Base-by-base conservation (phyloP, 2,888 invertebrate species). In the Agrochola macilenta region DNA sequence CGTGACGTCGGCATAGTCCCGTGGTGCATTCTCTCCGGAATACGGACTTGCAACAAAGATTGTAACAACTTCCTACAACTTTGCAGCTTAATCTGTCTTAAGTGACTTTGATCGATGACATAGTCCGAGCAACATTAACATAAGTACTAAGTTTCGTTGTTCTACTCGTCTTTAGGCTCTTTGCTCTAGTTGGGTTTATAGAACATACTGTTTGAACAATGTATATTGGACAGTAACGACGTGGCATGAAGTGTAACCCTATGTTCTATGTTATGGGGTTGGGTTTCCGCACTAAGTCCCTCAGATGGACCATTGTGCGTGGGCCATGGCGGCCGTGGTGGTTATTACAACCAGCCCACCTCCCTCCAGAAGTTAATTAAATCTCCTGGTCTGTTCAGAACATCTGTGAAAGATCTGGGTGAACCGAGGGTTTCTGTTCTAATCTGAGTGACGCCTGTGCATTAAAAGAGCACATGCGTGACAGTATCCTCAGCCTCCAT, bases 41-140 rank as follows among this genome's bases (percentile, higher is more conserved):
- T 90, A 90, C 89, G 78, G 75, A 77, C 79, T 88, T 87, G 89
- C 89, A 91, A 91, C 93, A 93, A 93, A 93, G 93, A 93, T 93
- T 92, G 91, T 87, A 87, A 89, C 90, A 90, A 92, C 90, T 92
- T 89, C 79, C 87, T 85, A 73, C 79, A 85, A 89, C 89, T 91
- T 88, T 80, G 86, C 89, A 90, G 89, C 88, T 93, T 93, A 93
- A 93, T 93, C 92, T 90, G 90, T 89, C 87, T 85, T 91, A 92
- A 91, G 92, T 92, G 94, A 93, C 93, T 65, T 91, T 94, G 94
- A 94, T 93, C 86, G 92, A 94, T 93, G 89, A 75, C 78, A 76
- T 77, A 82, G 77, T 70, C 66, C 30, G 63, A 46, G 65, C 46
- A 73, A 60, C 63, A 85, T 87, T 88, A 82, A 80, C 89, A 85